These are phyloP conservation scores for Potamilus streckersoni DNA, from an alignment of 1,140 invertebrate genomes.

Conservation along the genomic window DNA sequence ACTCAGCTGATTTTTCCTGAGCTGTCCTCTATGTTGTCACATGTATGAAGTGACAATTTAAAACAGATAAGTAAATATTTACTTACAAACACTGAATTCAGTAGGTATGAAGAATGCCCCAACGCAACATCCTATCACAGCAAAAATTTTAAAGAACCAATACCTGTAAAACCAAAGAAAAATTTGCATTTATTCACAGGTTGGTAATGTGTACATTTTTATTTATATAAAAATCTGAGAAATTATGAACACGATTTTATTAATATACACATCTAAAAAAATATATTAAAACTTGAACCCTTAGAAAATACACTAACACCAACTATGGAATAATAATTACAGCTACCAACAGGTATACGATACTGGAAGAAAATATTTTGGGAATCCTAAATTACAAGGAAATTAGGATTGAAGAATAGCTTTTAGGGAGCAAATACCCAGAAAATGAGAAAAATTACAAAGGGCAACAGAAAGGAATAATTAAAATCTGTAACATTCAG, in stretches of 20 bases:
- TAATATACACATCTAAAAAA: neutral
- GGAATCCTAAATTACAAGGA: no score
- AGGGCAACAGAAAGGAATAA: no score
- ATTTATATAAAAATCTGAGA: neutral
- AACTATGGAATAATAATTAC: neutral
- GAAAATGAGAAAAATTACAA: no score
- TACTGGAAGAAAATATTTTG: no score
- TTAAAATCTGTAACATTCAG: no score
- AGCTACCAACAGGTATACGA: neutral
- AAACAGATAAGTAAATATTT: slow-evolving; percentile 4
- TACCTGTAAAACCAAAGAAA: slow-evolving; percentile 74
- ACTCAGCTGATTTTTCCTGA: no score
- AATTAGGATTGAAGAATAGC: no score
- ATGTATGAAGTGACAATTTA: no score
- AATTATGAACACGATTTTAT: neutral
- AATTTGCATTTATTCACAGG: neutral
- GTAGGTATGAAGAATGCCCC: slow-evolving; percentile 85
- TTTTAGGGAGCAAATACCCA: no score
- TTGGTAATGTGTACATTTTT: neutral
- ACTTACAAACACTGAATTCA: slow-evolving; percentile 54
- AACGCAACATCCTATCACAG: slow-evolving; percentile 91
- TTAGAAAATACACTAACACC: neutral
- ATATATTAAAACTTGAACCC: neutral
- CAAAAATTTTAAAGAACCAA: slow-evolving; percentile 96
- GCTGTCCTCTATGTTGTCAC: no score